These are phyloP conservation scores for Albula glossodonta DNA, from an alignment of 2,113 vertebrate genomes.

Conservation along the genomic window DNA sequence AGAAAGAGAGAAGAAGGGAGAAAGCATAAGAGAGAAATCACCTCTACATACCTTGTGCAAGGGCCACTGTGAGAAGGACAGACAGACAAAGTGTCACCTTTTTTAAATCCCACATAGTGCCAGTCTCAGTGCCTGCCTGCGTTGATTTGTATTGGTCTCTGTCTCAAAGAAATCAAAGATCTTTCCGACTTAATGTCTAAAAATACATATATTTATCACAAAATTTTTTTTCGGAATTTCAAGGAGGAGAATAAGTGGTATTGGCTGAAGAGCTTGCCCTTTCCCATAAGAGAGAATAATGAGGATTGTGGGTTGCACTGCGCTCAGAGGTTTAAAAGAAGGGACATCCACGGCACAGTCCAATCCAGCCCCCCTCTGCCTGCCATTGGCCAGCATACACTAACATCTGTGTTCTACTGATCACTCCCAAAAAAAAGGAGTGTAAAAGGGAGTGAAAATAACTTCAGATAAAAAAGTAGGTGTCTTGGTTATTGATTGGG, in stretches of 20 bases:
- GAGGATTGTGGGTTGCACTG: constrained; percentile 56
- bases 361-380: constrained; percentile 71
- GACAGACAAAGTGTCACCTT: constrained; percentile 57
- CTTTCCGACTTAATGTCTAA: background rate
- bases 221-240: background rate
- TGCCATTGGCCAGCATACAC: constrained; percentile 67
- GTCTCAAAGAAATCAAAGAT: background rate
- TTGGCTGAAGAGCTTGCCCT: background rate
- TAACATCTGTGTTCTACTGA: constrained; percentile 67
- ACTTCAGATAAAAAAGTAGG: constrained; percentile 37
- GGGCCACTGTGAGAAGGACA: constrained; percentile 50
- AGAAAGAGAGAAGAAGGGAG: background rate
- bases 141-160: background rate
- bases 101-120: constrained; percentile 66
- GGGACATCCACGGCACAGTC: constrained; percentile 56
- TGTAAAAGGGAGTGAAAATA: constrained; percentile 41
- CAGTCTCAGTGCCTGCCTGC: constrained; percentile 22
- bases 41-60: constrained; percentile 68
- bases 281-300: constrained; percentile 48
- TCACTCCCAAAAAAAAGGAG: constrained; percentile 56
- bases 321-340: constrained; percentile 70
- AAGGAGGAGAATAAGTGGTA: too few species aligned
- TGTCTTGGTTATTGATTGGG: constrained; percentile 26
- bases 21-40: constrained; percentile 6
- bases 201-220: background rate